A percentile compares a stretch with the other conserved stretches of the same genome.
Conservation (phyloP, 2,797 vertebrate species). For the Sebastiscus albofasciatus region DNA sequence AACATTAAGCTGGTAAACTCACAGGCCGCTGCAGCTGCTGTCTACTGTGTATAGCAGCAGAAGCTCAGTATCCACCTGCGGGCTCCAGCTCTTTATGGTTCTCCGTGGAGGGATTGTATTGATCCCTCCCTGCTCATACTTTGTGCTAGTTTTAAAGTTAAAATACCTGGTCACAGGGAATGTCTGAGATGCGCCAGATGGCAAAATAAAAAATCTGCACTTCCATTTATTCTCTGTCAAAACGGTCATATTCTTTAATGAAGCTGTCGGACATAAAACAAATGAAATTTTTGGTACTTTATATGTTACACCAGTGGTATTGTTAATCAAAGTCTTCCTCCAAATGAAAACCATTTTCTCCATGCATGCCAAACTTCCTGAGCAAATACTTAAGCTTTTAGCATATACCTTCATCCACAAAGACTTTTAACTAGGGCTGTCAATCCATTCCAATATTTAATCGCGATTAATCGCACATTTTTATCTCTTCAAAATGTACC, state of each 20-base stretch:
- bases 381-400: background rate
- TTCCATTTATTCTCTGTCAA: background rate
- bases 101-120: background rate
- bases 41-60: background rate
- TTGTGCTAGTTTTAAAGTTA: background rate
- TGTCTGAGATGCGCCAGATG: background rate
- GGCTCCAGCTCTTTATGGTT: background rate
- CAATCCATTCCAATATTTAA: no score
- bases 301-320: background rate
- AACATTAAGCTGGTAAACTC: background rate
- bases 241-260: background rate
- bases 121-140: background rate
- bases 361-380: background rate
- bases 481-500: no score
- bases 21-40: background rate
- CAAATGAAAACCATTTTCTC: slow-evolving; percentile 5
- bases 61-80: background rate
- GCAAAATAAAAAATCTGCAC: slow-evolving; percentile 1
- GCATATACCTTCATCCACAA: no score
- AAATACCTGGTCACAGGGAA: background rate
- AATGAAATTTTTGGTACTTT: background rate
- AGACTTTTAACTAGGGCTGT: no score
- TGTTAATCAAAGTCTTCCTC: background rate
- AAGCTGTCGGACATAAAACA: background rate
- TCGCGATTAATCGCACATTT: no score